Evolutionary conservation across 2,888 invertebrate genomes (phyloP), one percentile per base, ranked within the genome.

Genomic region (Ormia ochracea): DNA sequence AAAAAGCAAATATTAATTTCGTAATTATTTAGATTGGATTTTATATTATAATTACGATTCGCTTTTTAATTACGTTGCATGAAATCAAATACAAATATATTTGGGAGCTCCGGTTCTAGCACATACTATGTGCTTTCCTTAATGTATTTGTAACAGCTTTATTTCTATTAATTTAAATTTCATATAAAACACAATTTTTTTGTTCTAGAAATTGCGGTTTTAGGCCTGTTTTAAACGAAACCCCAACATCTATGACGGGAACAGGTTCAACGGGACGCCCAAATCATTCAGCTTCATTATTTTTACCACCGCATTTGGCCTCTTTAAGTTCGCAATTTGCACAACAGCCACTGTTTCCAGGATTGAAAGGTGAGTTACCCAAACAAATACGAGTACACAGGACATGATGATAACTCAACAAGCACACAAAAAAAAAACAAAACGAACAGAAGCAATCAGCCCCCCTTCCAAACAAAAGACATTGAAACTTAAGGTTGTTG

Each of bases 291-390:
- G 94, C 95, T 73, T 95, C 96, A 12, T 91, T 96, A 77, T 96
- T 96, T 91, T 93, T 96, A 87, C 95, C 96, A 61, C 95, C 96
- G 12, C 96, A 96, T 89, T 91, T 96, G 85, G 93, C 92, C 45
- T 93, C 94, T 1, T 91, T 93, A 82, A 90, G 94, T 61, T 93
- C 95, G 84, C 92, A 94, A 90, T 93, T 96, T 91, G 92, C 93
- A 65, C 96, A 96, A 83, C 96, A 96, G 84, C 96, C 96, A 6
- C 92, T 96, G 84, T 96, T 96, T 90, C 94, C 95, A 66, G 91
- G 92, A 70, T 91, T 95, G 79, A 95, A 95, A 94, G 95, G 95
- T 95, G 91, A 90, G 87, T 85, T 45, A n/a, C n/a, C n/a, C n/a
- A n/a, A n/a, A n/a, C n/a, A n/a, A n/a, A n/a, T n/a, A 70, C 59